A percentile compares a stretch with the other conserved stretches of the same genome.
Conservation (phyloP, 2,888 invertebrate species). For the Crossocerus cetratus region DNA sequence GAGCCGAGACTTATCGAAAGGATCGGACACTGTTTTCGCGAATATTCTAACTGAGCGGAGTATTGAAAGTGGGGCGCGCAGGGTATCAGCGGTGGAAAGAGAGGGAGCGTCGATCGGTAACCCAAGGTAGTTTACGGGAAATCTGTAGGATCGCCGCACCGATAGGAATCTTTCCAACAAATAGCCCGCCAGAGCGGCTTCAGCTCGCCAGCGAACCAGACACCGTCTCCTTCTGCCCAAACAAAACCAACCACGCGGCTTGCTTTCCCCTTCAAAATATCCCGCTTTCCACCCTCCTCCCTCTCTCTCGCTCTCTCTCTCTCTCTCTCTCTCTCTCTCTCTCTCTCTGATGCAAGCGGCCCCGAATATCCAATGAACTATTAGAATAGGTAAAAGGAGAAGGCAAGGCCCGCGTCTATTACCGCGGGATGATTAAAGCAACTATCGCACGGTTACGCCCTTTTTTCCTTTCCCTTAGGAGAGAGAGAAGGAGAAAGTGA, state of each 20-base stretch:
- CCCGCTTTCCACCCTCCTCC: neutral
- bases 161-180: constrained; percentile 64
- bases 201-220: constrained; percentile 25
- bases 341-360: no score
- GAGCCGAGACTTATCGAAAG: neutral
- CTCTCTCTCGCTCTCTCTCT: no score
- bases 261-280: constrained; percentile 36
- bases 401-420: constrained; percentile 8
- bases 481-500: no score
- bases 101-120: constrained; percentile 52
- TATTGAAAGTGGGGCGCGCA: constrained; percentile 36
- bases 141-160: constrained; percentile 54
- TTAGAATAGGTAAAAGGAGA: constrained; percentile 10
- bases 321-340: no score
- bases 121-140: constrained; percentile 51
- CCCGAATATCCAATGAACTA: constrained; percentile 7
- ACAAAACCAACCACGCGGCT: constrained; percentile 62
- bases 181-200: constrained; percentile 44
- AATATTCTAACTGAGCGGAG: constrained; percentile 1
- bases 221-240: constrained; percentile 37
- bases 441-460: constrained; percentile 28
- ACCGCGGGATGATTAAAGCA: constrained; percentile 28
- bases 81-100: constrained; percentile 51
- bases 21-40: neutral
- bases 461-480: constrained; percentile 5